Percentiles rank a stretch among this genome's conserved stretches.
Conservation (phyloP, 2,797 vertebrate species). For the Linurgus olivaceus region DNA sequence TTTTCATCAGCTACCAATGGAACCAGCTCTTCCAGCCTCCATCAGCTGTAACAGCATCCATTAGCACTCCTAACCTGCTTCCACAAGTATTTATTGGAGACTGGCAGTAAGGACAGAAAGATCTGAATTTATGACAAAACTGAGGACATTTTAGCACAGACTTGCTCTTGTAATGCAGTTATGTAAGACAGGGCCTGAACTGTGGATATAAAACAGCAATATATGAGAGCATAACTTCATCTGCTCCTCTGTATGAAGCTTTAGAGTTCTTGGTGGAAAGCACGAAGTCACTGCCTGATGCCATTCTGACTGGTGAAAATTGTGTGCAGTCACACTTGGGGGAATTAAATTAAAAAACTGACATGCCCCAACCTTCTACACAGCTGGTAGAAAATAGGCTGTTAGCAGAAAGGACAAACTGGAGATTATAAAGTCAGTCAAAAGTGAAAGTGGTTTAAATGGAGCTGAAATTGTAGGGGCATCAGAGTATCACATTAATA, state of each 20-base stretch:
- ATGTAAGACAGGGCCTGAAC: not conserved
- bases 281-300: not conserved
- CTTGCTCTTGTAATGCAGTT: not conserved
- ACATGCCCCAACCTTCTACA: not conserved
- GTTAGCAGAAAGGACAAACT: not conserved
- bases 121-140: not conserved
- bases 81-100: not conserved
- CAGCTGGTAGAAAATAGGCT: not conserved
- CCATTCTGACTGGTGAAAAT: not conserved
- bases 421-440: not conserved
- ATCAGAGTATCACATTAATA: not conserved
- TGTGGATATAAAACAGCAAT: accelerated
- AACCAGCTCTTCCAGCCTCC: not conserved
- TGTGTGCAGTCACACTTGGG: not conserved
- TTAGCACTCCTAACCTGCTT: not conserved
- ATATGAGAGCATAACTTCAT: not conserved
- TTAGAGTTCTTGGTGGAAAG: not conserved
- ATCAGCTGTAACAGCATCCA: not conserved
- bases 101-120: not conserved
- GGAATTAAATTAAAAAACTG: not conserved
- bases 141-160: not conserved
- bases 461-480: not conserved
- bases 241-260: not conserved
- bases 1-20: not conserved
- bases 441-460: not conserved